Evolutionary conservation across 2,113 vertebrate species (phyloP).

Genomic region (Oreochromis spilurus): DNA sequence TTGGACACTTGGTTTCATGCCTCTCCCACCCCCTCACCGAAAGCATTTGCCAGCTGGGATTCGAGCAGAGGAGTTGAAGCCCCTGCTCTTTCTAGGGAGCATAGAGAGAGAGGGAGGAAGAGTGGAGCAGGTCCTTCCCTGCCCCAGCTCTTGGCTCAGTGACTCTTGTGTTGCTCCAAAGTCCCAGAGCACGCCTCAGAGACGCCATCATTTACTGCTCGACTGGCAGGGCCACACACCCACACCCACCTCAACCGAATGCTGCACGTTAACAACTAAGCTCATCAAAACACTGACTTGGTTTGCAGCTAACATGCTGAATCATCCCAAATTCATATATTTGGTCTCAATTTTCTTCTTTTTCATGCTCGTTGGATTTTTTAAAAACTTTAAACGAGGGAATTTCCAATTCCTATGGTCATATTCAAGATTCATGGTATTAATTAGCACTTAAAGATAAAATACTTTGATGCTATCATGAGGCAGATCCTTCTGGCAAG

Average conservation of each 20-base stretch:
- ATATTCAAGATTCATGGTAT: background rate
- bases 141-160: conserved; percentile 43
- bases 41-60: conserved; percentile 35
- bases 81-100: background rate
- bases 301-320: background rate
- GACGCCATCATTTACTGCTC: conserved; percentile 60
- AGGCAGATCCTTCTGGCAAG: background rate
- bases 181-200: conserved; percentile 40
- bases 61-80: background rate
- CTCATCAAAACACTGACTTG: conserved; percentile 17
- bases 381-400: background rate
- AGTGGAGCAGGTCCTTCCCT: conserved; percentile 40
- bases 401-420: background rate
- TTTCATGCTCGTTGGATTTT: background rate
- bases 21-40: background rate
- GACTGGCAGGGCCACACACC: conserved; percentile 38
- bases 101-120: background rate
- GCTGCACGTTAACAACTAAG: background rate
- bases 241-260: conserved; percentile 32
- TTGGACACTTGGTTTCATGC: conserved; percentile 8
- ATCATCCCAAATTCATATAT: background rate
- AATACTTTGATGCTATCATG: conserved; percentile 5
- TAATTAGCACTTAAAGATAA: background rate
- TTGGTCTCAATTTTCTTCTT: background rate
- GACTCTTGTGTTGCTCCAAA: conserved; percentile 37